Evolutionary conservation across 2,888 invertebrate species (phyloP), one percentile per base, ranked within the genome.

Genomic region (Nymphalis c-album): DNA sequence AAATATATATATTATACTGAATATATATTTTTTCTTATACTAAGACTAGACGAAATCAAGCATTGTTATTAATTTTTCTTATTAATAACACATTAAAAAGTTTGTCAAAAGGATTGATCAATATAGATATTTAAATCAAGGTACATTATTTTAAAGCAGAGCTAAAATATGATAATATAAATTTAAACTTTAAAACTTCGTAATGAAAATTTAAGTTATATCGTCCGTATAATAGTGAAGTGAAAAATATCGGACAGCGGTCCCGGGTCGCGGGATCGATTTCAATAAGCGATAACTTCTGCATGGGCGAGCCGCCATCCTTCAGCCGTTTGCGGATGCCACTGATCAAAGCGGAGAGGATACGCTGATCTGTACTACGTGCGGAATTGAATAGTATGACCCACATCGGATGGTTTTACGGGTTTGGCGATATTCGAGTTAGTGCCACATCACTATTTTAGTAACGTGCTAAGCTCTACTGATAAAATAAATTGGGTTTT

Each of bases 221-320:
- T 55, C 53, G 53, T 53, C 64, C 50, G 58, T 64, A 55, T 66
- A 68, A 70, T 66, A 66, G 69, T 68, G 67, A 61, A 61, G 72
- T 70, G 73, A 72, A 73, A 70, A 72, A 72, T 75, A 69, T 73
- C 67, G 69, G 63, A 58, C 62, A 67, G 67, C 64, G 55, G 70
- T 68, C 48, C 67, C 68, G 68, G 76, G 74, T 76, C 73, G 66
- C 61, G 74, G 74, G 76, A 83, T 87, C 85, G 85, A 88, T 87
- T 87, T 86, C 86, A 88, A 88, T 88, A 87, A 84, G 82, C 85
- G 86, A 88, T 88, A 87, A 85, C 82, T 87, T 88, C 85, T 80
- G 84, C 87, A 84, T 84, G 86, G 83, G 77, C 77, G 78, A 73
- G 72, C 74, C 75, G 76, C 69, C 73, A 78, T 80, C 74, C 78